Evolutionary conservation across 2,113 vertebrate genomes (phyloP), one percentile per base, ranked within the genome.

Genomic region (Clarias macrocephalus): DNA sequence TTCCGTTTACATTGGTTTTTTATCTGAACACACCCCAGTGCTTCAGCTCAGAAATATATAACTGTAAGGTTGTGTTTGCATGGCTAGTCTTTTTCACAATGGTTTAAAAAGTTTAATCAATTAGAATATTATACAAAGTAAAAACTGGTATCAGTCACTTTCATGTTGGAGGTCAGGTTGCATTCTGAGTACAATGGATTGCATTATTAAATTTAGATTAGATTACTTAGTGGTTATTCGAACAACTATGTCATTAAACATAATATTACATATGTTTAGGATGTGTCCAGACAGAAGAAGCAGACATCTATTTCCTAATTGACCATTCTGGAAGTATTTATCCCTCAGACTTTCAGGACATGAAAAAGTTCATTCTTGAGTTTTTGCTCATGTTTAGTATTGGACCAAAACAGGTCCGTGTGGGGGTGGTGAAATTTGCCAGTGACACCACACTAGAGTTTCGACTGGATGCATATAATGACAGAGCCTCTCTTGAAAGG

Each of bases 291-390:
- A 94, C 94, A 0, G 94, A 97, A 81, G 95, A 96, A 93, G 96
- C 96, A 0, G 97, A 97, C 56, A 96, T 97, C 80, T 97, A 95
- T 93, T 98, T 98, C 91, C 91, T 98, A 12, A 92, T 98, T 2
- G 97, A 97, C 91, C 94, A 96, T 0, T 97, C 97, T 0, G 93
- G 92, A 52, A 97, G 95, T 86, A 96, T 97, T 87, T 0, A 62
- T 0, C 88, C 89, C 0, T 0, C 83, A 0, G 93, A 96, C 89
- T 97, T 98, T 75, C 0, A 88, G 0, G 95, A 97, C 80, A 96
- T 97, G 93, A 96, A 96, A 91, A 91, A 59, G 11, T 98, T 98
- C 90, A 95, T 97, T 89, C 91, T 88, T 0, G 94, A 95, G 82
- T 92, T 95, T 83, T 85, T 96, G 19, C 62, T 86, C 0, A 90